Evolutionary conservation across 2,888 invertebrate genomes (phyloP).

Genomic region (Caenorhabditis becei): DNA sequence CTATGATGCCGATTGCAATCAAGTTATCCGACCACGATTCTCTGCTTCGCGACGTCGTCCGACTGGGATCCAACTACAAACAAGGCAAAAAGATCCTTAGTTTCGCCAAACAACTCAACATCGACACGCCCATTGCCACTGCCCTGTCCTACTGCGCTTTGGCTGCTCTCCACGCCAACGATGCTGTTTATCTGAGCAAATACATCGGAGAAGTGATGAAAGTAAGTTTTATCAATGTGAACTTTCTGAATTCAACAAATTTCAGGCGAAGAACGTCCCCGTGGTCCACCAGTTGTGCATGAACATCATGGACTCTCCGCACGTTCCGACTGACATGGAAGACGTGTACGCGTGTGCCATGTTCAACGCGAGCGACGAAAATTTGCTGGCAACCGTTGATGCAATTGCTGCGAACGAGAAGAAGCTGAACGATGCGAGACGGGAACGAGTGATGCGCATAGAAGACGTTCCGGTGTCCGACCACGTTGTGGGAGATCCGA

Average conservation of each 20-base stretch:
- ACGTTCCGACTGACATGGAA: constrained; percentile 59
- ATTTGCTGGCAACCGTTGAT: constrained; percentile 54
- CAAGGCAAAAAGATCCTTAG: constrained; percentile 65
- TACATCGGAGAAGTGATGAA: constrained; percentile 70
- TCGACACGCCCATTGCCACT: constrained; percentile 69
- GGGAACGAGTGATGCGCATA: neutral
- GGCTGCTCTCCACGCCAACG: constrained; percentile 64
- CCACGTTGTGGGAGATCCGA: constrained; percentile 41
- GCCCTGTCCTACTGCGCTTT: constrained; percentile 69
- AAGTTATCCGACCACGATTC: constrained; percentile 61
- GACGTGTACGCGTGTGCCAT: constrained; percentile 72
- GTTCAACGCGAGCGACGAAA: constrained; percentile 63
- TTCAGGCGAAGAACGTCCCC: constrained; percentile 56
- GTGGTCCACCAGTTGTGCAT: constrained; percentile 72
- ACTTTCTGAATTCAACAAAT: too few relatives aligned
- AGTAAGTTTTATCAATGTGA: too few relatives aligned
- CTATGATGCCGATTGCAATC: constrained; percentile 65
- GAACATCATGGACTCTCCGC: constrained; percentile 60
- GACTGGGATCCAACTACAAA: constrained; percentile 66
- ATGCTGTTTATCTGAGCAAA: constrained; percentile 61
- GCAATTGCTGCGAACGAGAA: constrained; percentile 53
- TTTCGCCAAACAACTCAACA: constrained; percentile 65
- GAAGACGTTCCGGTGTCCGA: constrained; percentile 45
- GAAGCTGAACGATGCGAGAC: constrained; percentile 7
- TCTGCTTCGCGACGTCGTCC: constrained; percentile 67